A percentile compares a stretch with the other conserved stretches of the same genome.
Evolutionary conservation across 2,797 vertebrate genomes (phyloP).

Genomic region (Manis javanica): DNA sequence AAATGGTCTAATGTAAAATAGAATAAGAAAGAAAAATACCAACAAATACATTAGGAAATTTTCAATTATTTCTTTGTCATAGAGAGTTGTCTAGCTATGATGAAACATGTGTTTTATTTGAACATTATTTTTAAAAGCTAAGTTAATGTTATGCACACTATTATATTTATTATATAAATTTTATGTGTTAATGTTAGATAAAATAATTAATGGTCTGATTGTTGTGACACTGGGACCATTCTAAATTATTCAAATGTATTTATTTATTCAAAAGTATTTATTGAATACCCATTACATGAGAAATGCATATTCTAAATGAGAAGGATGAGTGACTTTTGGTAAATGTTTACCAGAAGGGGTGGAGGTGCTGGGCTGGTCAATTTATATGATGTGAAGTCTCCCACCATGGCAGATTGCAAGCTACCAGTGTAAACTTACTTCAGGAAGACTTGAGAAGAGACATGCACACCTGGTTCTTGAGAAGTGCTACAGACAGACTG

Average conservation of each 20-base stretch:
- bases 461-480: not conserved
- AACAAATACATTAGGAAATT: not conserved
- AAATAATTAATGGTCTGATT: not conserved
- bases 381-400: not conserved
- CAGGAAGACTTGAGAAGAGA: not conserved
- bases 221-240: not conserved
- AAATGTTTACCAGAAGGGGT: not conserved
- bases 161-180: no score
- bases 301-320: not conserved
- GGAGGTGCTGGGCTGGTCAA: not conserved
- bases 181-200: not conserved
- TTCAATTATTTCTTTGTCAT: not conserved
- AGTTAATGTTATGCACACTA: not conserved
- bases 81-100: not conserved
- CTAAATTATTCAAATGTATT: not conserved
- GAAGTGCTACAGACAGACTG: not conserved
- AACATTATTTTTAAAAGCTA: not conserved
- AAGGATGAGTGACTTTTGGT: not conserved
- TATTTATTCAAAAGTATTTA: not conserved
- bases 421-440: no score
- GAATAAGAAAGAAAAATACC: not conserved
- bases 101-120: not conserved
- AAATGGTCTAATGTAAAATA: not conserved
- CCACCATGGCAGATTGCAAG: not conserved
- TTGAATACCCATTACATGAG: not conserved